A percentile compares a stretch with the other conserved stretches of the same genome.
These are phyloP conservation scores for Halcyon badia DNA, from an alignment of 2,797 vertebrate genomes.

Conservation along the genomic window DNA sequence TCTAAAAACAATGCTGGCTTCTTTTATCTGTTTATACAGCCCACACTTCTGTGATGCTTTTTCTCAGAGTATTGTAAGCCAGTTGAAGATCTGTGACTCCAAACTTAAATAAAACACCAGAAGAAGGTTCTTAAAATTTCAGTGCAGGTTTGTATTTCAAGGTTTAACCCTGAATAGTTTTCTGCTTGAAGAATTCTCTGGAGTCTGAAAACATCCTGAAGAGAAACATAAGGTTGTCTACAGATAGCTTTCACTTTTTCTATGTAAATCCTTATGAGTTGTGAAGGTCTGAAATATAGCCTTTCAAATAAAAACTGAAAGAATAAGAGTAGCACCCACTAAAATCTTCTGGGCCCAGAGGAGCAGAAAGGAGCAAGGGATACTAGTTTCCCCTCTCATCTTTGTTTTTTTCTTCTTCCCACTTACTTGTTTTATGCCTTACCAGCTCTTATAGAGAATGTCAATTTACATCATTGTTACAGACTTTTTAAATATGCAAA, in stretches of 20 bases:
- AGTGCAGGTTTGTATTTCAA: background rate
- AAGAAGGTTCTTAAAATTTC: background rate
- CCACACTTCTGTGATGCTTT: background rate
- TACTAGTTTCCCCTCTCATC: background rate
- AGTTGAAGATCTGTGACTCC: background rate
- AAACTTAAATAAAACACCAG: background rate
- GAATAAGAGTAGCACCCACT: background rate
- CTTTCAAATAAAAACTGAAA: background rate
- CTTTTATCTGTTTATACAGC: background rate
- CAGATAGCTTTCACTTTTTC: background rate
- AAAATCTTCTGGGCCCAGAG: background rate
- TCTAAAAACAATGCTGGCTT: background rate
- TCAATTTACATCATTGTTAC: background rate
- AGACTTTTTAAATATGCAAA: background rate
- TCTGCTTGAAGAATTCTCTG: background rate
- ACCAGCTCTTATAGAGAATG: background rate
- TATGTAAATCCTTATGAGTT: background rate
- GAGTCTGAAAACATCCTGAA: background rate
- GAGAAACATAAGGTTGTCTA: background rate
- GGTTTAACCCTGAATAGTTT: background rate
- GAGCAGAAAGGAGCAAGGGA: background rate
- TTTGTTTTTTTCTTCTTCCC: background rate
- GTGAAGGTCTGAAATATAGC: background rate
- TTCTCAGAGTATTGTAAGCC: background rate
- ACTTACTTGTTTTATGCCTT: background rate